These are phyloP conservation scores for Seriola dumerili DNA, from an alignment of 2,113 vertebrate genomes.

Conservation along the genomic window DNA sequence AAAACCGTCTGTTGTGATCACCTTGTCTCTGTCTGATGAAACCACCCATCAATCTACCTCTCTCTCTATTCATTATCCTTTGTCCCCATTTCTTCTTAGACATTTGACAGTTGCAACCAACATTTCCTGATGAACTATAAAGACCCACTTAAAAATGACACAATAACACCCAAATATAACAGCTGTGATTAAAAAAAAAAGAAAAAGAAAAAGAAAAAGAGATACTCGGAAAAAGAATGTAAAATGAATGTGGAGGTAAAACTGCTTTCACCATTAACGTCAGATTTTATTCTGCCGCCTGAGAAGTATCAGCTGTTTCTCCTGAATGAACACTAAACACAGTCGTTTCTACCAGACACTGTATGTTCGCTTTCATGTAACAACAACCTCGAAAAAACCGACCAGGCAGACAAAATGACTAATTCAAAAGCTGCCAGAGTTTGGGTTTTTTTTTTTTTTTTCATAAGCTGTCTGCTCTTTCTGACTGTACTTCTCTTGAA, in stretches of 20 bases:
- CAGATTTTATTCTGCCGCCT: background rate
- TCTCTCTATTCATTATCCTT: constrained; percentile 10
- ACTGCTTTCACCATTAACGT: background rate
- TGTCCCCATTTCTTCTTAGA: background rate
- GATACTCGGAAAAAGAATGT: background rate
- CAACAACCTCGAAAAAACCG: background rate
- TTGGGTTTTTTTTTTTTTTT: background rate
- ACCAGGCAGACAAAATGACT: constrained; percentile 1
- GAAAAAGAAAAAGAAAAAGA: background rate
- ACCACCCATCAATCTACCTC: constrained; percentile 11
- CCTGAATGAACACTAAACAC: background rate
- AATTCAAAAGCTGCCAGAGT: background rate
- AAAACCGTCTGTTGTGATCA: constrained; percentile 17
- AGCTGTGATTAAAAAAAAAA: background rate
- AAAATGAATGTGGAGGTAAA: background rate
- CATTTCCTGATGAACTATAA: background rate
- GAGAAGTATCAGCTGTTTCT: background rate
- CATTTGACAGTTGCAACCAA: background rate
- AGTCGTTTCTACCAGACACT: background rate
- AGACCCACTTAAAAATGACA: background rate
- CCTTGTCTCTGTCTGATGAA: background rate
- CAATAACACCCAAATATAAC: background rate
- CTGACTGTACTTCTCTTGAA: constrained; percentile 1
- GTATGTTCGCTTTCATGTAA: background rate
- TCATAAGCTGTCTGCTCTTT: background rate